Percentiles rank a stretch among this genome's conserved stretches.
phyloP scores from a whole-genome alignment of 2,797 vertebrate species.

The Alosa sapidissima region DNA sequence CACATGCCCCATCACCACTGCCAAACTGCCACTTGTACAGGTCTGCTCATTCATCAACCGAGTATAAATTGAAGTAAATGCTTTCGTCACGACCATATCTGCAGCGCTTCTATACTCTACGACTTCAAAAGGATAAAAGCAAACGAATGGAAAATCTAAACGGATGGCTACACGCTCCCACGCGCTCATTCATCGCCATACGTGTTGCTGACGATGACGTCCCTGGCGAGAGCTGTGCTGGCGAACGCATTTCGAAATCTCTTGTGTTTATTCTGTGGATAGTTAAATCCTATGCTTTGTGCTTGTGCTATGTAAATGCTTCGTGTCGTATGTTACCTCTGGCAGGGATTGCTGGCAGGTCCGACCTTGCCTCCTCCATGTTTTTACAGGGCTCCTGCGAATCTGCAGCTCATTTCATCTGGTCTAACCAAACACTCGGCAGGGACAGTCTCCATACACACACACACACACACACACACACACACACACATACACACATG shows the following conservation, averaged over 20 bases:
- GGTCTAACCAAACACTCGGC: conserved; percentile 61
- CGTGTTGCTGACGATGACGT: background rate
- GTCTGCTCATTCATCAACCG: background rate
- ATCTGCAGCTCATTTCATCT: conserved; percentile 70
- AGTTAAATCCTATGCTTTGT: conserved; percentile 18
- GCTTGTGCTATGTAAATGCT: background rate
- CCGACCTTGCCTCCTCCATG: conserved; percentile 53
- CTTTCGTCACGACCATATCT: background rate
- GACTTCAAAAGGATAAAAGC: background rate
- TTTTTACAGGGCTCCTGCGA: conserved; percentile 63
- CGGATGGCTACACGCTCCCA: background rate
- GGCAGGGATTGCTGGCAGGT: background rate
- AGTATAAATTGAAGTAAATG: background rate
- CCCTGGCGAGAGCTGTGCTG: background rate
- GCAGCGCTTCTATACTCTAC: background rate
- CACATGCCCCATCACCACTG: background rate
- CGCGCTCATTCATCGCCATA: background rate
- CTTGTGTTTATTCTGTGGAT: background rate
- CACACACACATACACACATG: conserved; percentile 47
- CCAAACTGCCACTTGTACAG: background rate
- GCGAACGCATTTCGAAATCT: background rate
- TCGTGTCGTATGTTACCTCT: conserved; percentile 7
- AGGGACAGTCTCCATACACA: conserved; percentile 60
- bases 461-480: conserved; percentile 11
- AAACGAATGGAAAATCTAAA: background rate